phyloP scores from a whole-genome alignment of 2,113 vertebrate species.

The Salvelinus alpinus region DNA sequence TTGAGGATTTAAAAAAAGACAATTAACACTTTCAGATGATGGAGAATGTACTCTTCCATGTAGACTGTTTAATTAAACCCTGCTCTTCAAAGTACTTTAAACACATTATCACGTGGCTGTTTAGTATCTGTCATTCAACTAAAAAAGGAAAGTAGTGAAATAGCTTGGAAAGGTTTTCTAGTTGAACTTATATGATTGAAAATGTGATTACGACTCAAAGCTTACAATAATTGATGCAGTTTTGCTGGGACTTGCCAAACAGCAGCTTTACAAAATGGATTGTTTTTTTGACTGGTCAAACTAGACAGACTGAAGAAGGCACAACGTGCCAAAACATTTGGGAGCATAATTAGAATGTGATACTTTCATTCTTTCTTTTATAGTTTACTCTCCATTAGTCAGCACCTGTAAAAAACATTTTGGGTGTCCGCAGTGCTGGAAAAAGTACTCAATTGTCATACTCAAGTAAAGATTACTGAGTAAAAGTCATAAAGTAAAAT shows the following conservation, averaged over 20 bases:
- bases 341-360: no score
- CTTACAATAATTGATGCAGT: conserved; percentile 39
- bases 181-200: conserved; percentile 31
- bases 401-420: no score
- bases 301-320: background rate
- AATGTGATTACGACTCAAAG: conserved; percentile 38
- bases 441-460: no score
- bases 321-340: no score
- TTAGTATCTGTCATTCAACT: conserved; percentile 27
- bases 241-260: conserved; percentile 4
- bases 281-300: background rate
- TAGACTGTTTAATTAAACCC: conserved; percentile 38
- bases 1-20: conserved; percentile 3
- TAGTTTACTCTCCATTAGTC: no score
- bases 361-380: background rate
- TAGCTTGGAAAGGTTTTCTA: conserved; percentile 22
- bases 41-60: conserved; percentile 19
- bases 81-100: conserved; percentile 42
- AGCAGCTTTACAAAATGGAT: background rate
- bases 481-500: no score
- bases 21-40: conserved; percentile 25
- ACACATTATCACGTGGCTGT: conserved; percentile 22
- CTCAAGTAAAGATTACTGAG: no score
- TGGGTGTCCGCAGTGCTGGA: no score
- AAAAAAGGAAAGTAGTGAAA: conserved; percentile 25